These are phyloP conservation scores for Hyaena hyaena DNA, from an alignment of 2,113 vertebrate genomes.

Conservation along the genomic window DNA sequence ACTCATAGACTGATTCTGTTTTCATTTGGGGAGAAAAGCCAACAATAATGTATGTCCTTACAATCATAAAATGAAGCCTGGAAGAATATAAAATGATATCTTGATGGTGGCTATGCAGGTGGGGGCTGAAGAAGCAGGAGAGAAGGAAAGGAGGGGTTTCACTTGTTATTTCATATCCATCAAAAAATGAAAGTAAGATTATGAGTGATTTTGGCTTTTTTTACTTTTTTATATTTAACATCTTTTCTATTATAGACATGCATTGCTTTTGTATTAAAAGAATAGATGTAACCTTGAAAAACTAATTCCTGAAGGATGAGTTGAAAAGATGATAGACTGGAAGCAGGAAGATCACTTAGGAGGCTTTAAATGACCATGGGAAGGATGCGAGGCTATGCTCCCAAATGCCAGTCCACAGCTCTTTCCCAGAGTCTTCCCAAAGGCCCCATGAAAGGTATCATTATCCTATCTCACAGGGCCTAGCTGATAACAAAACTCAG, in stretches of 20 bases:
- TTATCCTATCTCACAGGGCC: background rate
- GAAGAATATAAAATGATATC: background rate
- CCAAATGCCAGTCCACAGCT: background rate
- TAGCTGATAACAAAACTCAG: background rate
- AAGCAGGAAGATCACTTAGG: background rate
- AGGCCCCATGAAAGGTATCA: background rate
- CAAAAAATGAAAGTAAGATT: background rate
- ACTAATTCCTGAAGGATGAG: background rate
- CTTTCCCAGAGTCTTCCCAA: background rate
- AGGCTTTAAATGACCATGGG: background rate
- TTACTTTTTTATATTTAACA: background rate
- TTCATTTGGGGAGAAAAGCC: background rate
- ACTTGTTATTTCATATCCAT: background rate
- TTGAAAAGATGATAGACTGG: background rate
- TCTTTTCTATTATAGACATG: background rate
- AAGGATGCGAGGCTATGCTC: background rate
- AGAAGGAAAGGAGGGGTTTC: background rate
- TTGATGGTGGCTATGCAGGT: background rate
- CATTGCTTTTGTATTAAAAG: slow-evolving; percentile 10
- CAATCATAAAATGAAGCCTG: background rate
- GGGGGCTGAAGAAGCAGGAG: background rate
- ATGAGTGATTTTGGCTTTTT: background rate
- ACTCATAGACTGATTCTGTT: background rate
- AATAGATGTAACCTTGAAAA: slow-evolving; percentile 32
- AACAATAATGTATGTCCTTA: background rate